phyloP scores from a whole-genome alignment of 1,140 invertebrate species.

The Nylanderia fulva region DNA sequence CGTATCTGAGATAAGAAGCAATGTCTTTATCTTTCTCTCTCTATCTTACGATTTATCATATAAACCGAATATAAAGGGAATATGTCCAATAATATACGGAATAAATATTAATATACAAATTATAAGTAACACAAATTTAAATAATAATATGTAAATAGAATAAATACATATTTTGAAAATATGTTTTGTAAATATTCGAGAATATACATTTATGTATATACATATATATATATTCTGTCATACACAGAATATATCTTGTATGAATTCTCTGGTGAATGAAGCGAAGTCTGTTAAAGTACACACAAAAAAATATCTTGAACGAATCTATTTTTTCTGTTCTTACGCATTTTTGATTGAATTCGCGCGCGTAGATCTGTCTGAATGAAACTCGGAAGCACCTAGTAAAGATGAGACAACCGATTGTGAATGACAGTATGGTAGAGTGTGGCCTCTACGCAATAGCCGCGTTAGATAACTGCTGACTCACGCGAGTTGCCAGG shows the following conservation, averaged over 20 bases:
- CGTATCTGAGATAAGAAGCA: background rate
- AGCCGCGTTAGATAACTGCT: constrained; percentile 25
- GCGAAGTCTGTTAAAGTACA: background rate
- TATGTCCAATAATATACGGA: background rate
- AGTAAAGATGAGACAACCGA: background rate
- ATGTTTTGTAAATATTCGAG: too few relatives aligned
- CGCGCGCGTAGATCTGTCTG: background rate
- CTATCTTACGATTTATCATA: background rate
- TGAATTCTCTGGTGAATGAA: background rate
- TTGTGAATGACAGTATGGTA: constrained; percentile 12
- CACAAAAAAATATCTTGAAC: constrained; percentile 2
- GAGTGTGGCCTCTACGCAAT: constrained; percentile 14
- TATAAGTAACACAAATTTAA: too few relatives aligned
- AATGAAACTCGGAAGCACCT: constrained; percentile 29
- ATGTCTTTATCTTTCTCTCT: background rate
- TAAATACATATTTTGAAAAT: background rate
- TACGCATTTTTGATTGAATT: background rate
- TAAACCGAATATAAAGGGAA: background rate
- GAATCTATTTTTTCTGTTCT: background rate
- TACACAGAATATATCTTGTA: background rate
- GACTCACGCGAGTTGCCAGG: background rate
- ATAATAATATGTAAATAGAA: too few relatives aligned
- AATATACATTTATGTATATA: too few relatives aligned
- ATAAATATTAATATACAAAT: too few relatives aligned
- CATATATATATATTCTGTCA: too few relatives aligned